These are phyloP conservation scores for Amniataba percoides DNA, from an alignment of 2,797 vertebrate genomes.

Conservation along the genomic window DNA sequence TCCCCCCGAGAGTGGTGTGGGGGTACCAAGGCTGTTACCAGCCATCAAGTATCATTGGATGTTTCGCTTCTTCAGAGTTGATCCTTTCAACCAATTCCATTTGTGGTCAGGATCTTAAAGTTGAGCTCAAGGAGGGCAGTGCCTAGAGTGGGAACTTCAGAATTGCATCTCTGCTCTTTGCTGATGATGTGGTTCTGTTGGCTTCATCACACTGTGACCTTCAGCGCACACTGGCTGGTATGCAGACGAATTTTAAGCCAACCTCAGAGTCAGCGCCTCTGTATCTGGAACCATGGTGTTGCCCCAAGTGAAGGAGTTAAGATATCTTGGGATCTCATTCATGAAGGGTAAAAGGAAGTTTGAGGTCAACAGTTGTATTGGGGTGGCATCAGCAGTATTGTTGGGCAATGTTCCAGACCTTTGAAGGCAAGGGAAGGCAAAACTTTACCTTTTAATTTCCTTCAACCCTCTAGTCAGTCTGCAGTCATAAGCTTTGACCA, in stretches of 20 bases:
- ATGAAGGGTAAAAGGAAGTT: background rate
- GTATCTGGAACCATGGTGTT: background rate
- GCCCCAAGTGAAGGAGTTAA: background rate
- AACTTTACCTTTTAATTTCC: background rate
- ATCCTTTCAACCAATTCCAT: background rate
- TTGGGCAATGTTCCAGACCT: background rate
- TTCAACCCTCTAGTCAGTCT: background rate
- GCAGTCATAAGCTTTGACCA: background rate
- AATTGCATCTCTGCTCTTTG: slow-evolving; percentile 4
- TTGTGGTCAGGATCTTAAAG: background rate
- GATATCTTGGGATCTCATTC: background rate
- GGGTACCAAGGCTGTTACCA: background rate
- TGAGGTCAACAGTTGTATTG: background rate
- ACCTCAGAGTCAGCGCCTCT: background rate
- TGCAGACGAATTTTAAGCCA: background rate
- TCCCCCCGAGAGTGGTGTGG: background rate
- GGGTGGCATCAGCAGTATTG: background rate
- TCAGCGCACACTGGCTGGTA: background rate
- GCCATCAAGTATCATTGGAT: background rate
- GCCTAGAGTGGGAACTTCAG: background rate
- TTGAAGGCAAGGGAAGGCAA: background rate
- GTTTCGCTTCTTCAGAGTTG: background rate
- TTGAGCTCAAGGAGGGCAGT: background rate
- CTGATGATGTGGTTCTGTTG: slow-evolving; percentile 12
- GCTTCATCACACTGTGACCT: background rate